phyloP scores from a whole-genome alignment of 2,888 invertebrate genomes.

The Morpho deidamia region DNA sequence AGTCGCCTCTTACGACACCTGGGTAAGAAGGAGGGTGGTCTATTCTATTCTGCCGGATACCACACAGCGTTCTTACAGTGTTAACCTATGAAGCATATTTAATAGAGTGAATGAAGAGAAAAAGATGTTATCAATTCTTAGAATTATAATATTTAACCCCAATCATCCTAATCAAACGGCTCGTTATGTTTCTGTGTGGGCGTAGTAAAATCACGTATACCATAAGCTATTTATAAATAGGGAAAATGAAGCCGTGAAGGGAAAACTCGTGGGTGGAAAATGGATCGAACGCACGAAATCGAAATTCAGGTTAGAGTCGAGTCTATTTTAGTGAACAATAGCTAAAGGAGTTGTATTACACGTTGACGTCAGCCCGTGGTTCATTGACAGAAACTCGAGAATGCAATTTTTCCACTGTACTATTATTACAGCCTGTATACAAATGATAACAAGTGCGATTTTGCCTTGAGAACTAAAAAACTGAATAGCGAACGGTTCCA shows the following conservation, averaged over 20 bases:
- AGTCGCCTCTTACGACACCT: too few species aligned
- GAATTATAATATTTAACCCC: too few species aligned
- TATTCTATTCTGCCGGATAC: too few species aligned
- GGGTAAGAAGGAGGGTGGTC: too few species aligned
- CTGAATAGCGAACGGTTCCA: constrained; percentile 41
- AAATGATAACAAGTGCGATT: constrained; percentile 17
- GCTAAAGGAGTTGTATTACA: constrained; percentile 1
- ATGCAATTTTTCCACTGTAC: constrained; percentile 9
- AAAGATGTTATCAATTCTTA: too few species aligned
- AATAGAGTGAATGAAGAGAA: too few species aligned
- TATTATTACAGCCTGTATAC: constrained; percentile 15
- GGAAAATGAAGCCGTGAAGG: constrained; percentile 48
- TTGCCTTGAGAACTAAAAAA: constrained; percentile 37
- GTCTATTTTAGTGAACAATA: constrained; percentile 5
- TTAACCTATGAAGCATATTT: too few species aligned
- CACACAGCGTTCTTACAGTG: too few species aligned
- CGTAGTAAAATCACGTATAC: constrained; percentile 50
- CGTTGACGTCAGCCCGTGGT: constrained; percentile 15
- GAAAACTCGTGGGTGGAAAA: constrained; percentile 40
- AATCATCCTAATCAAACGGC: too few species aligned
- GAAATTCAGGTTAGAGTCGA: not conserved
- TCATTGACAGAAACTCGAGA: constrained; percentile 18
- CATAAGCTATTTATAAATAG: constrained; percentile 53
- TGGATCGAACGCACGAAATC: constrained; percentile 18
- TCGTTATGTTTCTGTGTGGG: constrained; percentile 34